A percentile compares a stretch with the other conserved stretches of the same genome.
Evolutionary conservation across 2,888 invertebrate genomes (phyloP).

Genomic region (Cynaeus angustus): DNA sequence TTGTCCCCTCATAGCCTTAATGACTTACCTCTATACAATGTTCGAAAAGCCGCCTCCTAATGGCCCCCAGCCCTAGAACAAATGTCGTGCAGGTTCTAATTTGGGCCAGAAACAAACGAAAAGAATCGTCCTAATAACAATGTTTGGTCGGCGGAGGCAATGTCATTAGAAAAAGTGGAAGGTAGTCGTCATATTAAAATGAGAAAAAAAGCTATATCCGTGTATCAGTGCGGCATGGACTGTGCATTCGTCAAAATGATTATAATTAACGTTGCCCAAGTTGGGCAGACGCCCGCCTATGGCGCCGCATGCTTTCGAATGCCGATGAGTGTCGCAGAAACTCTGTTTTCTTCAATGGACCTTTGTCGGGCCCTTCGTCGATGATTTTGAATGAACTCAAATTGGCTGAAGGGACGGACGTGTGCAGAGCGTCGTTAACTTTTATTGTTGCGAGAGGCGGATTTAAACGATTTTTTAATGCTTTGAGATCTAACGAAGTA

Average conservation of each 20-base stretch:
- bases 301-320: conserved; percentile 64
- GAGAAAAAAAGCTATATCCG: conserved; percentile 50
- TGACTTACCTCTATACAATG: conserved; percentile 1
- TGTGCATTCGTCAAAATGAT: conserved; percentile 65
- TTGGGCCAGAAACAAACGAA: conserved; percentile 54
- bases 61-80: conserved; percentile 12
- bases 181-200: conserved; percentile 35
- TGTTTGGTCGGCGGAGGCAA: conserved; percentile 56
- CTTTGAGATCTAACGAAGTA: not conserved
- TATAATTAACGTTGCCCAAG: conserved; percentile 67
- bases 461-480: conserved; percentile 60
- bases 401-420: conserved; percentile 61
- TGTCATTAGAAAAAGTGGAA: conserved; percentile 60
- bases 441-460: conserved; percentile 60
- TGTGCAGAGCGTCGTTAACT: conserved; percentile 59
- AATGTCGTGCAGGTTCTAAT: conserved; percentile 56
- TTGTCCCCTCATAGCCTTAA: not conserved
- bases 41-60: conserved; percentile 10
- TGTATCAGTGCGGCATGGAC: conserved; percentile 62
- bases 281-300: conserved; percentile 68
- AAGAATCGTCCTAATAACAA: conserved; percentile 58
- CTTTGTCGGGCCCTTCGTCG: conserved; percentile 43
- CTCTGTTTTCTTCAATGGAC: conserved; percentile 44
- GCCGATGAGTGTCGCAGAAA: conserved; percentile 46
- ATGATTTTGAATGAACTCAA: conserved; percentile 63